Evolutionary conservation across 1,140 invertebrate species (phyloP).

Genomic region (Geopemphigus sp.): DNA sequence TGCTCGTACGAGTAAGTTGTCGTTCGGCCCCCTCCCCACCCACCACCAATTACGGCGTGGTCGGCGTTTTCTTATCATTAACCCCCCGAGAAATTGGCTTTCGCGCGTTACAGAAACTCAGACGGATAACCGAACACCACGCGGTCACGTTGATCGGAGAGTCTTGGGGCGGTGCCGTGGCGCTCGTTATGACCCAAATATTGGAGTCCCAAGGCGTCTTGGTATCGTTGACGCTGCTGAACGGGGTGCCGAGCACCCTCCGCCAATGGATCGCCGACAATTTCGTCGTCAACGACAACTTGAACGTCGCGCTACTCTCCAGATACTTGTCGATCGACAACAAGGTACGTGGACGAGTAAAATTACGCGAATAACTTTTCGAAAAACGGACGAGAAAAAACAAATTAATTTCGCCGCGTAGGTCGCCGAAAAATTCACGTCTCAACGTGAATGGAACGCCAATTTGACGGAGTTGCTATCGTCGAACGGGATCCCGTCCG

Average conservation of each 20-base stretch:
- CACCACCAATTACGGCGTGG: too few relatives aligned
- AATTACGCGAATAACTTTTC: too few relatives aligned
- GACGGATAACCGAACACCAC: neutral
- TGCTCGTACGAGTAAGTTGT: conserved; percentile 32
- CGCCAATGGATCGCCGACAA: neutral
- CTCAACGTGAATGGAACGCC: neutral
- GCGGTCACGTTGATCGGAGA: conserved; percentile 52
- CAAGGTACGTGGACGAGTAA: too few relatives aligned
- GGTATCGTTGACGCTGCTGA: conserved; percentile 18
- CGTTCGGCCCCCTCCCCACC: too few relatives aligned
- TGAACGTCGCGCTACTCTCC: neutral
- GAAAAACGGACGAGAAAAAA: too few relatives aligned
- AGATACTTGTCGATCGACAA: neutral
- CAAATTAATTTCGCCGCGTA: neutral
- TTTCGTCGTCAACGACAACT: neutral
- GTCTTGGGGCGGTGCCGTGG: conserved; percentile 51
- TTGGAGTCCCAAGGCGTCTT: conserved; percentile 48
- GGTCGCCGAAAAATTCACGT: neutral
- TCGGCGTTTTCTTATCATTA: neutral
- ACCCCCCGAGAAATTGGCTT: neutral
- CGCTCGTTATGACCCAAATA: conserved; percentile 50
- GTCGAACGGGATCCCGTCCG: neutral
- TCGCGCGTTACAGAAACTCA: conserved; percentile 25
- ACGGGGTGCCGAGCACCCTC: neutral
- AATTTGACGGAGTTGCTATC: neutral